These are phyloP conservation scores for Dendrolimus kikuchii DNA, from an alignment of 1,140 invertebrate species.

Conservation along the genomic window DNA sequence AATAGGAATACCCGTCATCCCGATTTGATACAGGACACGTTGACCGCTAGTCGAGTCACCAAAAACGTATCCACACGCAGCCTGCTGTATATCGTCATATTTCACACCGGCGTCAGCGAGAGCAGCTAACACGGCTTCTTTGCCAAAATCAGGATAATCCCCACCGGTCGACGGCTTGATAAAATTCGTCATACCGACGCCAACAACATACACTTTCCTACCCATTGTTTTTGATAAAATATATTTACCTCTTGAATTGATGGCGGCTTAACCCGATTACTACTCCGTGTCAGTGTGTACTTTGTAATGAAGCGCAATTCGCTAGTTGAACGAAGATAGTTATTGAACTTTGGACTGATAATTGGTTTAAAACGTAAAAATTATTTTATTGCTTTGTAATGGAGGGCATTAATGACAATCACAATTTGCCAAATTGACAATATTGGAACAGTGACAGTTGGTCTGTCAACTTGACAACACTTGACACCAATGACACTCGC, in stretches of 20 bases:
- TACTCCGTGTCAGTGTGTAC: constrained; percentile 6
- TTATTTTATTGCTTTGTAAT: too few relatives aligned
- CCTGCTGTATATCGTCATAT: constrained; percentile 89
- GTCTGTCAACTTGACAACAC: too few relatives aligned
- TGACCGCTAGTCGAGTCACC: constrained; percentile 98
- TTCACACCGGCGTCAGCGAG: constrained; percentile 88
- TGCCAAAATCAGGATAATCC: constrained; percentile 96
- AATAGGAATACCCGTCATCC: constrained; percentile 97
- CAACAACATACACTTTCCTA: constrained; percentile 89
- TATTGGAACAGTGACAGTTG: too few relatives aligned
- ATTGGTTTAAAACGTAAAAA: too few relatives aligned
- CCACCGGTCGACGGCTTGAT: constrained; percentile 87
- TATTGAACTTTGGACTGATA: too few relatives aligned
- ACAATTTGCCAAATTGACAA: too few relatives aligned
- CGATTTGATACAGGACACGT: constrained; percentile 93
- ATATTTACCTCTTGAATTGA: constrained; percentile 41
- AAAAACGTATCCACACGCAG: constrained; percentile 95
- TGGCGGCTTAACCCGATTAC: constrained; percentile 16
- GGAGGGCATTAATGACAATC: too few relatives aligned
- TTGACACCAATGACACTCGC: too few relatives aligned
- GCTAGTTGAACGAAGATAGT: too few relatives aligned
- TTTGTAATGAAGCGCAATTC: constrained; percentile 8
- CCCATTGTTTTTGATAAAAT: constrained; percentile 55
- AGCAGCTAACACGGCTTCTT: constrained; percentile 93
- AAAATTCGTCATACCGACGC: constrained; percentile 96